Evolutionary conservation across 2,888 invertebrate genomes (phyloP).

Genomic region (Gisinianus flammeolus): DNA sequence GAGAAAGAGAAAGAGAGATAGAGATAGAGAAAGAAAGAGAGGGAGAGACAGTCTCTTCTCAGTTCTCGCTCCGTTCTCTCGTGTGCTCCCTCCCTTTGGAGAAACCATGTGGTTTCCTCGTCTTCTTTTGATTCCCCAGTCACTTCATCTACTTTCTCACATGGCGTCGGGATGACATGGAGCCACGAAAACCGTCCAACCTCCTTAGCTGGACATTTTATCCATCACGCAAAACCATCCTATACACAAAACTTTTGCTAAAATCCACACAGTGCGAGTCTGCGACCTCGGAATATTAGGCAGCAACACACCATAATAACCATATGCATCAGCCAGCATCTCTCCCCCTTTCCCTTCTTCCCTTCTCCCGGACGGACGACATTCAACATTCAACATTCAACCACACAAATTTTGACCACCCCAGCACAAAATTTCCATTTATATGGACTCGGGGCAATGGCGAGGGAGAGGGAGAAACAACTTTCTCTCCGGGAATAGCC

Average conservation of each 20-base stretch:
- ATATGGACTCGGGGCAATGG: slow-evolving; percentile 31
- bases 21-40: too few species aligned
- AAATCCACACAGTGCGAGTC: too few species aligned
- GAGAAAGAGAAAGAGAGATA: too few species aligned
- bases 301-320: too few species aligned
- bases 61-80: not conserved
- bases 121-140: slow-evolving; percentile 8
- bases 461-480: not conserved
- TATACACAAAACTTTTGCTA: too few species aligned
- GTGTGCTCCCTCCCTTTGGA: not conserved
- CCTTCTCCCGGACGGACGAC: not conserved
- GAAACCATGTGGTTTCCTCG: slow-evolving; percentile 9
- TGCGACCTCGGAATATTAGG: too few species aligned
- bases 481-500: too few species aligned
- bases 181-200: not conserved
- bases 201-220: not conserved
- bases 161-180: not conserved
- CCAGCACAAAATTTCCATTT: slow-evolving; percentile 42
- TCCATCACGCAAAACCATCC: not conserved
- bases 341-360: not conserved
- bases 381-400: not conserved
- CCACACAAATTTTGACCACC: slow-evolving; percentile 31
- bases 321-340: too few species aligned
- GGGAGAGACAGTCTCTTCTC: too few species aligned
- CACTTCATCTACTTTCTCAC: not conserved